These are phyloP conservation scores for Gambusia holbrooki DNA, from an alignment of 2,113 vertebrate species.

Conservation along the genomic window DNA sequence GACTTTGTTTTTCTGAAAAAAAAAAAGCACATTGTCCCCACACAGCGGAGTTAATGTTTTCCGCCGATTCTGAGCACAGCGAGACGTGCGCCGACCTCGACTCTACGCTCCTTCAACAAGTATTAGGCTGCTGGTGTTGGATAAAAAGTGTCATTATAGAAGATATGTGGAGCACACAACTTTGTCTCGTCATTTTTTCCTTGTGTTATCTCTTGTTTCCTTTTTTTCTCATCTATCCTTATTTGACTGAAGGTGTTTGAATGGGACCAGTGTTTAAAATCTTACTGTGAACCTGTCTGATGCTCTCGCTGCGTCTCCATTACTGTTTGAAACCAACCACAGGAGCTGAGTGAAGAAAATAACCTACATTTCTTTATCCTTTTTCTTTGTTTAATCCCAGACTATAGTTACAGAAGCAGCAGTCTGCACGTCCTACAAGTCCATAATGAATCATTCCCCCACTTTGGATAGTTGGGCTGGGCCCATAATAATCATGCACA, in stretches of 20 bases:
- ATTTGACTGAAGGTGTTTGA: constrained; percentile 36
- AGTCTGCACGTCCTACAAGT: constrained; percentile 7
- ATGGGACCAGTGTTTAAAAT: constrained; percentile 67
- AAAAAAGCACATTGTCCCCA: constrained; percentile 67
- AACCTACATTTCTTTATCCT: constrained; percentile 4
- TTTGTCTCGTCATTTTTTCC: constrained; percentile 20
- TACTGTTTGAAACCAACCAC: constrained; percentile 38
- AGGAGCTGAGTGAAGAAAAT: constrained; percentile 77
- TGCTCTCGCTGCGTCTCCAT: constrained; percentile 26
- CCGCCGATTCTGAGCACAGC: constrained; percentile 27
- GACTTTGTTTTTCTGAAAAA: constrained; percentile 51
- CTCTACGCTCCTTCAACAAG: constrained; percentile 34
- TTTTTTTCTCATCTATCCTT: constrained; percentile 18
- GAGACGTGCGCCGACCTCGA: constrained; percentile 26
- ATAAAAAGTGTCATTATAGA: constrained; percentile 20
- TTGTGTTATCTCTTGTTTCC: background rate
- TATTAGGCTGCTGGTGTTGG: constrained; percentile 42
- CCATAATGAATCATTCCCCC: background rate
- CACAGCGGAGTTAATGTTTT: constrained; percentile 20
- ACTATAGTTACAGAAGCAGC: constrained; percentile 23
- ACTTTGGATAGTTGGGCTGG: constrained; percentile 39
- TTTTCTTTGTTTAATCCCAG: background rate
- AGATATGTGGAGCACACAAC: constrained; percentile 34
- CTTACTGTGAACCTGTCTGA: background rate
- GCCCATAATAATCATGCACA: constrained; percentile 14